A percentile compares a stretch with the other conserved stretches of the same genome.
Evolutionary conservation across 53 echinoderm and acorn worm genomes (phyloP).

Genomic region (Glandiceps talaboti): DNA sequence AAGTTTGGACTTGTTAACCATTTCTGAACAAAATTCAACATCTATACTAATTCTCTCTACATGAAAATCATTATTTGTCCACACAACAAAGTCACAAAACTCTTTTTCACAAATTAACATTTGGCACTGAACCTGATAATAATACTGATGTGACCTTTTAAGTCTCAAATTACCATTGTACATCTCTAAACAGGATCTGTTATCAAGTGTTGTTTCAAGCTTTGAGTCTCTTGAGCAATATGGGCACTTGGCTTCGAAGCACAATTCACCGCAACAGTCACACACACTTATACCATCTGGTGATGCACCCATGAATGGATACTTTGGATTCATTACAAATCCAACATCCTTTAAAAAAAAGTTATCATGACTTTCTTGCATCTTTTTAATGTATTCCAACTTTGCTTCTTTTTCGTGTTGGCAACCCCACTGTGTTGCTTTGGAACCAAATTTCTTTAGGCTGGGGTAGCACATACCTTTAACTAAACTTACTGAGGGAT

Average conservation of each 20-base stretch:
- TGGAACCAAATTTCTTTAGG: constrained; percentile 7
- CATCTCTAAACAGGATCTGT: constrained; percentile 13
- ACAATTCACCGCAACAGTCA: constrained; percentile 21
- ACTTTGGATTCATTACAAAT: constrained; percentile 2
- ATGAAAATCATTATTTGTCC: constrained; percentile 18
- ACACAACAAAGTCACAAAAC: constrained; percentile 37
- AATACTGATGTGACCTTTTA: constrained; percentile 16
- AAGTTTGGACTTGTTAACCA: constrained; percentile 7
- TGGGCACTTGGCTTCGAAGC: constrained; percentile 31
- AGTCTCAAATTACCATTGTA: constrained; percentile 4
- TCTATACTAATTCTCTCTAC: constrained; percentile 20
- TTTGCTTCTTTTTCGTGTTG: constrained; percentile 15
- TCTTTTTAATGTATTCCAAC: constrained; percentile 4
- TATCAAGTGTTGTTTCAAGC: not conserved
- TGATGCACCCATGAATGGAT: constrained; percentile 22
- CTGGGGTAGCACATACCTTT: constrained; percentile 20
- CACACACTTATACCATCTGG: constrained; percentile 19
- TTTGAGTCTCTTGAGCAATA: constrained; percentile 10
- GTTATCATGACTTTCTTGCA: constrained; percentile 14
- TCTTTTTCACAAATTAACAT: constrained; percentile 1
- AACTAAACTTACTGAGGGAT: constrained; percentile 32
- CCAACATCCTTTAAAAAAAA: constrained; percentile 16
- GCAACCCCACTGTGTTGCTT: constrained; percentile 27
- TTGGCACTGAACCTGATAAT: constrained; percentile 22
- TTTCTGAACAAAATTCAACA: constrained; percentile 5